Percentiles rank a stretch among this genome's conserved stretches.
These are phyloP conservation scores for Grus americana DNA, from an alignment of 2,113 vertebrate genomes.

Conservation along the genomic window DNA sequence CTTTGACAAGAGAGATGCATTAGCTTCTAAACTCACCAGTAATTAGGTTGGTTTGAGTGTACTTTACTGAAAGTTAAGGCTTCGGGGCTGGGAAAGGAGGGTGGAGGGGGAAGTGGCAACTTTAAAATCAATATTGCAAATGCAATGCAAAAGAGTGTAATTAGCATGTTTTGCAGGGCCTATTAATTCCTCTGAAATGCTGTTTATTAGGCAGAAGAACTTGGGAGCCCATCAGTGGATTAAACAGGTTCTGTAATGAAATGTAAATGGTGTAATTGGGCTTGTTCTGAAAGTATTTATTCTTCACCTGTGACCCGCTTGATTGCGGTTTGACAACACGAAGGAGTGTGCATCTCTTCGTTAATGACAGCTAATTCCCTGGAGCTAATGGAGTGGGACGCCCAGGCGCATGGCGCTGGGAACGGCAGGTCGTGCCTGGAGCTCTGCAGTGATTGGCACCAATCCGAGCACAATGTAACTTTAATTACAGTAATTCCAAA, in stretches of 20 bases:
- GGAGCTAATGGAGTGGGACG: conserved; percentile 74
- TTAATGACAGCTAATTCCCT: conserved; percentile 76
- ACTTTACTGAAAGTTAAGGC: conserved; percentile 42
- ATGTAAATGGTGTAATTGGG: conserved; percentile 79
- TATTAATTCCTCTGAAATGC: conserved; percentile 70
- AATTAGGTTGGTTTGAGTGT: conserved; percentile 33
- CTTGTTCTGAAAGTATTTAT: conserved; percentile 78
- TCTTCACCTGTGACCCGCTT: conserved; percentile 76
- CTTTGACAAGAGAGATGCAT: conserved; percentile 16
- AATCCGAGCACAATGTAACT: conserved; percentile 70
- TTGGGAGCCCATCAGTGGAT: conserved; percentile 67
- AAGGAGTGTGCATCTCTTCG: conserved; percentile 68
- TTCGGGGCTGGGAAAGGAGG: background rate
- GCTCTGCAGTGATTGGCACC: conserved; percentile 71
- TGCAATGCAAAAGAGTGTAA: conserved; percentile 62
- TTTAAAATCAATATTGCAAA: conserved; percentile 68
- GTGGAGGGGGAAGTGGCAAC: conserved; percentile 16
- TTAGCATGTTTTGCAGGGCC: conserved; percentile 68
- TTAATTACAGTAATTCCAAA: conserved; percentile 76
- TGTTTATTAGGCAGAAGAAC: conserved; percentile 71
- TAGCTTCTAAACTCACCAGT: conserved; percentile 22
- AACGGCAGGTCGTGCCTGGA: conserved; percentile 57
- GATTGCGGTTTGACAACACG: conserved; percentile 78
- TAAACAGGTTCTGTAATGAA: conserved; percentile 76
- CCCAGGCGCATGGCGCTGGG: conserved; percentile 36